A percentile compares a stretch with the other conserved stretches of the same genome.
These are phyloP conservation scores for Poecilia velifera DNA, from an alignment of 2,797 vertebrate genomes.

Conservation along the genomic window DNA sequence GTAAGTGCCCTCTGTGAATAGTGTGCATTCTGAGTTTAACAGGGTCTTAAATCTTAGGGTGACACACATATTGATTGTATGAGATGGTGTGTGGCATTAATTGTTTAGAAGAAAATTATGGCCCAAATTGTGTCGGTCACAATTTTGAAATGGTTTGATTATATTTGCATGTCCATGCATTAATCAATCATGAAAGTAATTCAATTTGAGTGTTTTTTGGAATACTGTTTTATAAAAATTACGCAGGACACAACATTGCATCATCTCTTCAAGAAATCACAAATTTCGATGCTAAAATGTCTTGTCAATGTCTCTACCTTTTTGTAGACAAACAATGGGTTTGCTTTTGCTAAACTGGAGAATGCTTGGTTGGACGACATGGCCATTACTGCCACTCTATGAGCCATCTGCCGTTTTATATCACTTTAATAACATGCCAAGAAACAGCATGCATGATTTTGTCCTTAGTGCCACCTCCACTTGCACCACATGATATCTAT, in stretches of 20 bases:
- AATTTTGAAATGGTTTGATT: background rate
- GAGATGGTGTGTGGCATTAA: background rate
- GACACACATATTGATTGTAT: background rate
- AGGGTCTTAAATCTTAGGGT: background rate
- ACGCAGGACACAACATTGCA: no score
- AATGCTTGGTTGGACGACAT: constrained; percentile 32
- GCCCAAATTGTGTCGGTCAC: background rate
- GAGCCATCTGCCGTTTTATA: constrained; percentile 67
- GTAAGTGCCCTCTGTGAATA: background rate
- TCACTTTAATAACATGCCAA: constrained; percentile 53
- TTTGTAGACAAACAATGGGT: constrained; percentile 4
- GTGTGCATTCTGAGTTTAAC: background rate
- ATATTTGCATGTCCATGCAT: background rate
- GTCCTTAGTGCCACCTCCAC: constrained; percentile 51
- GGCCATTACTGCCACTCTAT: constrained; percentile 39
- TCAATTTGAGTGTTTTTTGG: no score
- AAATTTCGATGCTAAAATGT: no score
- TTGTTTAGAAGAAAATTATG: background rate
- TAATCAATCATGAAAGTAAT: background rate
- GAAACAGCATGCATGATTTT: constrained; percentile 57
- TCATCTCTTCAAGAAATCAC: no score
- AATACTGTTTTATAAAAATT: background rate
- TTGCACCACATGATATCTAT: constrained; percentile 48
- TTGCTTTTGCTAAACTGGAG: constrained; percentile 22
- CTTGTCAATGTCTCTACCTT: background rate